These are phyloP conservation scores for Tangara arthus DNA, from an alignment of 2,797 vertebrate species.

Conservation along the genomic window DNA sequence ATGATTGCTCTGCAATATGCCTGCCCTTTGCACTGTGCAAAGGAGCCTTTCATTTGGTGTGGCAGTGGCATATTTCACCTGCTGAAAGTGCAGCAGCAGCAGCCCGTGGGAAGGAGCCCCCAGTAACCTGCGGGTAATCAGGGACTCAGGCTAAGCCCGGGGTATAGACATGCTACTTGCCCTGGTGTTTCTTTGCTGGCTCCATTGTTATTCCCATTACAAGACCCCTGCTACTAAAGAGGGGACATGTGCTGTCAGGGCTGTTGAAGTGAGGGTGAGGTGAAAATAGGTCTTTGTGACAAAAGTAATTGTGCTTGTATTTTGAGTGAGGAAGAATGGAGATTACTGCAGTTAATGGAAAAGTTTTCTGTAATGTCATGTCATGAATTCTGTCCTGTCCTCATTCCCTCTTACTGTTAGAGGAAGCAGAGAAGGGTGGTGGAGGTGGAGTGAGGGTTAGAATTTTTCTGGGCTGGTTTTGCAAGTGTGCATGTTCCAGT, in stretches of 20 bases:
- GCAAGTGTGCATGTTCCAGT: neutral
- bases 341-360: neutral
- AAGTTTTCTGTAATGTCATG: neutral
- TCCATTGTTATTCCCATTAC: neutral
- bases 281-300: neutral
- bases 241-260: neutral
- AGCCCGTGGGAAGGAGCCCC: neutral
- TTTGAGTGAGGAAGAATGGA: constrained; percentile 5
- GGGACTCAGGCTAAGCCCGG: neutral
- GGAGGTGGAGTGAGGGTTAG: neutral
- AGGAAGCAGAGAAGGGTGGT: neutral
- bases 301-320: neutral
- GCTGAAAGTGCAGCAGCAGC: neutral
- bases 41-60: neutral
- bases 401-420: neutral
- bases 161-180: neutral
- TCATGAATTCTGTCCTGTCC: neutral
- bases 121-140: neutral
- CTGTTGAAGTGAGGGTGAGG: neutral
- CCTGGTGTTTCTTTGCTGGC: neutral
- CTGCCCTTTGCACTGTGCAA: neutral
- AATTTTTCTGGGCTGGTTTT: neutral
- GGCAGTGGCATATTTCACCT: neutral
- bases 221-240: neutral
- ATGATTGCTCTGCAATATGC: neutral